These are phyloP conservation scores for Dreissena polymorpha DNA, from an alignment of 1,140 invertebrate species.

Conservation along the genomic window DNA sequence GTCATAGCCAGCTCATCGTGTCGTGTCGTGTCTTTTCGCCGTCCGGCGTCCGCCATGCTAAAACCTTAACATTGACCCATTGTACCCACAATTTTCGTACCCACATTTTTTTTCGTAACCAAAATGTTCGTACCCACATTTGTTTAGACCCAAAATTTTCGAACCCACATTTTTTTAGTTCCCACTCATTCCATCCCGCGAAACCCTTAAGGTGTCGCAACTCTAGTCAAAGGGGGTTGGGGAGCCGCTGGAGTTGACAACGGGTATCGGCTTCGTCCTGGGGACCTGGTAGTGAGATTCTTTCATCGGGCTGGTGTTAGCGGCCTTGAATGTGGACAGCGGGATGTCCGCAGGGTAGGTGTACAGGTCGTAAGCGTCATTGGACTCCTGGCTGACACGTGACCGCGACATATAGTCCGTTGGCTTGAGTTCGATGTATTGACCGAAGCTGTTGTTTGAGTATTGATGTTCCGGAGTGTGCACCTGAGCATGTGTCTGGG, in stretches of 20 bases:
- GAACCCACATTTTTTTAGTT: too few species aligned
- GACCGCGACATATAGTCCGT: slow-evolving; percentile 10
- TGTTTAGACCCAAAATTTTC: too few species aligned
- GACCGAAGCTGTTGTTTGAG: slow-evolving; percentile 25
- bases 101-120: too few species aligned
- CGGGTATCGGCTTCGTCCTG: slow-evolving; percentile 45
- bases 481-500: slow-evolving; percentile 20
- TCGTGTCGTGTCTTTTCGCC: too few species aligned
- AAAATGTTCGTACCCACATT: too few species aligned
- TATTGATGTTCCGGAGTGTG: slow-evolving; percentile 44
- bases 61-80: too few species aligned
- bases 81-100: too few species aligned
- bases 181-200: too few species aligned
- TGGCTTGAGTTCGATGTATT: slow-evolving; percentile 30
- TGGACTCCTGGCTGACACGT: slow-evolving; percentile 35
- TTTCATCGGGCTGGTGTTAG: slow-evolving; percentile 39
- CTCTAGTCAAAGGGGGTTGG: slow-evolving; percentile 44
- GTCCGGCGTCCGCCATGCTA: too few species aligned
- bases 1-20: too few species aligned
- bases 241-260: slow-evolving; percentile 43
- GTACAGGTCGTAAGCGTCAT: slow-evolving; percentile 51
- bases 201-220: too few species aligned
- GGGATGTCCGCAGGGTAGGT: slow-evolving; percentile 50
- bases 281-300: slow-evolving; percentile 28
- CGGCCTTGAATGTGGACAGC: slow-evolving; percentile 44